A percentile compares a stretch with the other conserved stretches of the same genome.
These are phyloP conservation scores for Baronia brevicornis DNA, from an alignment of 2,888 invertebrate genomes.

Conservation along the genomic window DNA sequence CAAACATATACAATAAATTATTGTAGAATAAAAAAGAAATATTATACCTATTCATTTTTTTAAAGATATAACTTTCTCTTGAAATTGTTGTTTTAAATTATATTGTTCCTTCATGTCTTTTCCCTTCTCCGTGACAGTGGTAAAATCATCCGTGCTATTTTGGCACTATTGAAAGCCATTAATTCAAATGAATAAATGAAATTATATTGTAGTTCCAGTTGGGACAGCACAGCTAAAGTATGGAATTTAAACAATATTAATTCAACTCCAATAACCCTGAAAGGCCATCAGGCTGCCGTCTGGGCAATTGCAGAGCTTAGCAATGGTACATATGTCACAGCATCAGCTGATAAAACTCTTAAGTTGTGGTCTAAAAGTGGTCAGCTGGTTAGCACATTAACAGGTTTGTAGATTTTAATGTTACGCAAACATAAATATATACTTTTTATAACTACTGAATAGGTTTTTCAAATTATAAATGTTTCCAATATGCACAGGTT, in stretches of 20 bases:
- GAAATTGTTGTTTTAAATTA: too few relatives aligned
- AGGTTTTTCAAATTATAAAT: too few relatives aligned
- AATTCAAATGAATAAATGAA: not conserved
- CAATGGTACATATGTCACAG: slow-evolving; percentile 82
- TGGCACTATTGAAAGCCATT: too few relatives aligned
- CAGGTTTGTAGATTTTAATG: slow-evolving; percentile 60
- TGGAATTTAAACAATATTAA: slow-evolving; percentile 81
- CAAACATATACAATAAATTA: too few relatives aligned
- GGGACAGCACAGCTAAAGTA: slow-evolving; percentile 92
- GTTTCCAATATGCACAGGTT: too few relatives aligned
- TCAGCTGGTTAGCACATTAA: slow-evolving; percentile 77
- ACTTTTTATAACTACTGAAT: too few relatives aligned
- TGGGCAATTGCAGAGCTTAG: slow-evolving; percentile 83
- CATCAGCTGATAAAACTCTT: slow-evolving; percentile 94
- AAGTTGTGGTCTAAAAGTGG: slow-evolving; percentile 87
- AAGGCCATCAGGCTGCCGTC: slow-evolving; percentile 88
- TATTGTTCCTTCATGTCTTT: too few relatives aligned
- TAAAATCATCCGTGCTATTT: too few relatives aligned
- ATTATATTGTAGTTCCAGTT: slow-evolving; percentile 86
- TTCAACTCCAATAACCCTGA: slow-evolving; percentile 71
- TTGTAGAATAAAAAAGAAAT: too few relatives aligned
- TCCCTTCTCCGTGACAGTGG: too few relatives aligned
- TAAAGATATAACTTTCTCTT: not conserved
- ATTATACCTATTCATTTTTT: not conserved
- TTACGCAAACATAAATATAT: not conserved